Evolutionary conservation across 2,113 vertebrate genomes (phyloP).

Genomic region (Pontoporia blainvillei): DNA sequence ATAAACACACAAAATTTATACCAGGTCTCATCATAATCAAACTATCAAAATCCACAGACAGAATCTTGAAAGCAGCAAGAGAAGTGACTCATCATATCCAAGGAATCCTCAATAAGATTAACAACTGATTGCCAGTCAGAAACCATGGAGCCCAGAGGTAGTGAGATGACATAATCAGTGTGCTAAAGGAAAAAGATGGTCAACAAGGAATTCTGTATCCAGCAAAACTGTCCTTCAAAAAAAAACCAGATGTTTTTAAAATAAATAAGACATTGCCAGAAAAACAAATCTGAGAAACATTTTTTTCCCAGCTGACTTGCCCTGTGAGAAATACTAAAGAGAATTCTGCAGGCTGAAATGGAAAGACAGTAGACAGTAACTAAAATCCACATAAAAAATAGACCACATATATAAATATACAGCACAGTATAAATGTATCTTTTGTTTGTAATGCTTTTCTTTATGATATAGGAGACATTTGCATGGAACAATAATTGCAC

Average conservation of each 20-base stretch:
- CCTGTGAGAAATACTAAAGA: not conserved
- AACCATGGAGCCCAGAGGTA: not conserved
- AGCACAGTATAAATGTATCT: not conserved
- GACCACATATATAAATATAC: not conserved
- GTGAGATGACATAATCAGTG: not conserved
- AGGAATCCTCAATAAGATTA: not conserved
- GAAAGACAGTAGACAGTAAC: not conserved
- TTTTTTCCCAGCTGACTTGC: not conserved
- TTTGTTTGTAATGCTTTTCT: not conserved
- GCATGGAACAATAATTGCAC: not conserved
- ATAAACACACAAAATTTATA: not conserved
- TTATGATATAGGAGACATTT: not conserved
- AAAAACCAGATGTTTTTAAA: not conserved
- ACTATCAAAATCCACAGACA: not conserved
- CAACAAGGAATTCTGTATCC: not conserved
- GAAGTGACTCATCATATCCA: not conserved
- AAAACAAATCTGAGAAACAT: not conserved
- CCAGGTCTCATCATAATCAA: not conserved
- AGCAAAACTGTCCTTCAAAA: not conserved
- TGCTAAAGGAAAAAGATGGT: not conserved
- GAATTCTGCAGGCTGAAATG: not conserved
- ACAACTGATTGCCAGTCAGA: not conserved
- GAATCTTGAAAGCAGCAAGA: not conserved
- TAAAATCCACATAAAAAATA: not conserved
- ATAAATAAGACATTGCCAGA: not conserved